Evolutionary conservation across 2,888 invertebrate genomes (phyloP).

Genomic region (Drosophila prolongata): DNA sequence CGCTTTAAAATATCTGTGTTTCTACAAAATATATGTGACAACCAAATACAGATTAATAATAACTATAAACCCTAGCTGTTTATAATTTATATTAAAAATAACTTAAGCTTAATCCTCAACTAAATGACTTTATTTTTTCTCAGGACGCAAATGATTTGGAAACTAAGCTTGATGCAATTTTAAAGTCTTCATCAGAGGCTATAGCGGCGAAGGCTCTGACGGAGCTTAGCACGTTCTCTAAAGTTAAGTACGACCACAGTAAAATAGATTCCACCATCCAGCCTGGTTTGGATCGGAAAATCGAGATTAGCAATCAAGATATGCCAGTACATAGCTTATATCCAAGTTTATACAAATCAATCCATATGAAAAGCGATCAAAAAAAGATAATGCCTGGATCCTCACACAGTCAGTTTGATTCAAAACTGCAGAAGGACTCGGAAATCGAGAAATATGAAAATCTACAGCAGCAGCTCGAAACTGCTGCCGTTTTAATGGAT

Average conservation of each 20-base stretch:
- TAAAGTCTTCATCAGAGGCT: conserved; percentile 82
- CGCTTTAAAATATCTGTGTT: no score
- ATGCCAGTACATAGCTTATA: conserved; percentile 35
- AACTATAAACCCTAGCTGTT: no score
- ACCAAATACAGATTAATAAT: no score
- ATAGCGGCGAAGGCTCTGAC: conserved; percentile 84
- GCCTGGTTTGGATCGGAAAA: conserved; percentile 45
- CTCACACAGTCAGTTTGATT: conserved; percentile 33
- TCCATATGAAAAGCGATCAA: conserved; percentile 37
- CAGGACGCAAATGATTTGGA: conserved; percentile 62
- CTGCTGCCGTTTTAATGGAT: conserved; percentile 84
- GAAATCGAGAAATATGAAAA: conserved; percentile 74
- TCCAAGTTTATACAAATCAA: conserved; percentile 52
- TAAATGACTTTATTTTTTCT: conserved; percentile 4
- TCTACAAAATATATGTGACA: no score
- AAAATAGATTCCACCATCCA: conserved; percentile 33
- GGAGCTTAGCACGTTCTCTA: conserved; percentile 83
- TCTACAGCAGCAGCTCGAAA: conserved; percentile 84
- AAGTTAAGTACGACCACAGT: conserved; percentile 60
- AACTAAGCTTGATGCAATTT: conserved; percentile 68
- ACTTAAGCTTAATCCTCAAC: not conserved
- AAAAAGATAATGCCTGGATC: conserved; percentile 32
- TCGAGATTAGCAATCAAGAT: conserved; percentile 40
- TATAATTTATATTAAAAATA: no score
- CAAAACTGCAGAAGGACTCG: conserved; percentile 43